Conservation (phyloP, 1,140 invertebrate species). For the Macrocentrus cingulum region DNA sequence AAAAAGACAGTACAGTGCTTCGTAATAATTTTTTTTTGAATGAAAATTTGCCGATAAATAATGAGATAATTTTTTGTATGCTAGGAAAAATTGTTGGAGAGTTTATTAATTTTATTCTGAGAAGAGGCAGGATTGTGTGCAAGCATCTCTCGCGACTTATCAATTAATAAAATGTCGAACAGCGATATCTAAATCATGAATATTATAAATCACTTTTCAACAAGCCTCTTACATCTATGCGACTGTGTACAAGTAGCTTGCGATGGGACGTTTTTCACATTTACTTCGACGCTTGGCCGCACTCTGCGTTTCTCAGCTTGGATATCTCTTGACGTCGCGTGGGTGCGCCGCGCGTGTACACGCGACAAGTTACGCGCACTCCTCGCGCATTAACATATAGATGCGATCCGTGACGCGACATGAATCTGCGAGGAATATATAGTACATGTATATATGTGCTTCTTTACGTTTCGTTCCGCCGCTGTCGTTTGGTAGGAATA, state of each 20-base stretch:
- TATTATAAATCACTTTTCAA: constrained; percentile 18
- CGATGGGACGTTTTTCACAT: constrained; percentile 8
- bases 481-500: too few species aligned
- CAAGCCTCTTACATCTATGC: constrained; percentile 14
- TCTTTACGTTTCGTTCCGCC: too few species aligned
- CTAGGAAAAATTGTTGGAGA: too few species aligned
- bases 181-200: constrained; percentile 20
- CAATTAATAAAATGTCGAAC: constrained; percentile 9
- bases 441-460: too few species aligned
- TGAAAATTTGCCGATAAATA: too few species aligned
- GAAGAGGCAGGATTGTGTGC: too few species aligned
- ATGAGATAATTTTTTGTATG: too few species aligned
- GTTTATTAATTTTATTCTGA: too few species aligned
- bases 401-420: constrained; percentile 47
- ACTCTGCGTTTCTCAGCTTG: too few species aligned
- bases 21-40: too few species aligned
- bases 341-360: constrained; percentile 28
- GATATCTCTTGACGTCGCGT: constrained; percentile 11
- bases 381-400: constrained; percentile 48
- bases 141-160: constrained; percentile 5
- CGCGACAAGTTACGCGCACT: constrained; percentile 37
- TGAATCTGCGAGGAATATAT: constrained; percentile 30
- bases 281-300: constrained; percentile 4
- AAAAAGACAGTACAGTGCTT: too few species aligned
- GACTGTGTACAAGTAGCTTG: constrained; percentile 17